Evolutionary conservation across 2,113 vertebrate species (phyloP).

Genomic region (western clawed frog (Xenopus tropicalis)): UCB_Xtro_10.0 CM004446.2:42110001-42110500

Average conservation of each 20-base stretch:
- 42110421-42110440: too few relatives aligned
- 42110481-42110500: too few relatives aligned
- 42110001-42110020: neutral
- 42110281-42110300: neutral
- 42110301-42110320: neutral
- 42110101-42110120: slow-evolving; percentile 32
- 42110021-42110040: neutral
- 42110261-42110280: neutral
- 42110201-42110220: neutral
- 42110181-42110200: slow-evolving; percentile 2
- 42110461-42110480: too few relatives aligned
- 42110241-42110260: neutral
- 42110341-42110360: neutral
- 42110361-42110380: neutral
- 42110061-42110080: slow-evolving; percentile 16
- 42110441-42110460: too few relatives aligned
- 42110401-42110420: too few relatives aligned
- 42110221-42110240: neutral
- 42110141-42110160: slow-evolving; percentile 19
- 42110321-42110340: neutral
- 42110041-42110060: neutral
- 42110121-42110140: slow-evolving; percentile 13
- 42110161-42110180: slow-evolving; percentile 13
- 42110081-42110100: slow-evolving; percentile 22
- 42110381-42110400: too few relatives aligned